Evolutionary conservation across 2,113 vertebrate genomes (phyloP), one percentile per base, ranked within the genome.

Genomic region (Macheiramphus alcinus): DNA sequence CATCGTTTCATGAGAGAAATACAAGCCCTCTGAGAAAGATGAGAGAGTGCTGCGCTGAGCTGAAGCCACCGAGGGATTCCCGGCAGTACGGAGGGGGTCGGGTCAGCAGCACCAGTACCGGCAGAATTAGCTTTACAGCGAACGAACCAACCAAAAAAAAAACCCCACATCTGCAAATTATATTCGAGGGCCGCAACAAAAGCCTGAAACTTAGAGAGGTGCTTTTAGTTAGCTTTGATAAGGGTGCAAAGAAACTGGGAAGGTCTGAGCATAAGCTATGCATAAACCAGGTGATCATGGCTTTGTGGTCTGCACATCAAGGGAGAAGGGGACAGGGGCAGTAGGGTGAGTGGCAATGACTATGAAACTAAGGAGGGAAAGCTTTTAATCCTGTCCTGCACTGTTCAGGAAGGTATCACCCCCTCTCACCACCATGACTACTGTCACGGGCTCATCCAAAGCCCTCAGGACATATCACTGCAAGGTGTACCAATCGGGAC

Each of bases 21-120:
- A 86, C 50, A 87, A 89, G 45, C 43, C 93, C 52, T 80, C 21
- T 36, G 91, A 93, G 93, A 26, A 80, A 97, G 95, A 95, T 96
- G 88, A 93, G 92, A 91, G 79, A 65, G 80, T 1, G 13, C 40
- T 80, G 62, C 25, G 66, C 43, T 76, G 52, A 71, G 40, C 53
- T 34, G 86, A 65, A 67, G 47, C 62, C 84, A 36, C 67, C 3
- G 2, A 62, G 74, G 95, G 61, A 81, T 79, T 94, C 81, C 65
- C 0, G 2, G 42, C 34, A 27, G 21, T 10, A 53, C 0, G 0
- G 68, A 88, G 63, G 4, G 45, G n/a, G 22, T 86, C 2, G 1
- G 81, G 87, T 63, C 92, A 74, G 72, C 74, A 84, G 47, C 73
- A 80, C 12, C 5, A 16, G 34, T 20, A 85, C 34, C 4, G 2